Percentiles rank a stretch among this genome's conserved stretches.
phyloP scores from a whole-genome alignment of 2,113 vertebrate species.

The Microcebus murinus region DNA sequence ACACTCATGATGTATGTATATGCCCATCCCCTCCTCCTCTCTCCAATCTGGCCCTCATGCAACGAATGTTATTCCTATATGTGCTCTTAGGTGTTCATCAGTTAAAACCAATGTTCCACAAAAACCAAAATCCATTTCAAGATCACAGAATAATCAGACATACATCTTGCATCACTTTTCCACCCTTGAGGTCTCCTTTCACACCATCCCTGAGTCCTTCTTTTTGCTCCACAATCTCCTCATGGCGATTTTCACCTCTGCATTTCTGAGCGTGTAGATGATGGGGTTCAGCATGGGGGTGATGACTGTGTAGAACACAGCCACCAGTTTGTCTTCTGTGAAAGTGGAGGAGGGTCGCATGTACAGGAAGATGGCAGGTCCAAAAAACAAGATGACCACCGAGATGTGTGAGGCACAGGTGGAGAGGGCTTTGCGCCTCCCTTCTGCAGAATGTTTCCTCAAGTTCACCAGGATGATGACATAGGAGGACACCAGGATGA shows the following conservation, averaged over 20 bases:
- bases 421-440: conserved; percentile 74
- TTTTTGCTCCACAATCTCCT: conserved; percentile 17
- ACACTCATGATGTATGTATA: too few species aligned
- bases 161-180: neutral
- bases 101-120: neutral
- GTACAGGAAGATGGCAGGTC: conserved; percentile 70
- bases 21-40: too few species aligned
- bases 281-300: conserved; percentile 76
- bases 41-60: too few species aligned
- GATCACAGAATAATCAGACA: neutral
- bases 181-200: neutral
- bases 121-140: neutral
- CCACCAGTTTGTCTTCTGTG: conserved; percentile 56
- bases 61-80: too few species aligned
- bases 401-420: conserved; percentile 77
- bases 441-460: conserved; percentile 46
- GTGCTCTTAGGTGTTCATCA: too few species aligned
- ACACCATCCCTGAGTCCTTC: neutral
- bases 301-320: conserved; percentile 68
- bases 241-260: conserved; percentile 65
- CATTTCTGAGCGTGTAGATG: conserved; percentile 75
- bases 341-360: conserved; percentile 50
- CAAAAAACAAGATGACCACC: conserved; percentile 72
- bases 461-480: conserved; percentile 3
- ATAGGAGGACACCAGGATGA: conserved; percentile 53